A percentile compares a stretch with the other conserved stretches of the same genome.
phyloP scores from a whole-genome alignment of 2,797 vertebrate genomes.

The Micrastur ruficollis region DNA sequence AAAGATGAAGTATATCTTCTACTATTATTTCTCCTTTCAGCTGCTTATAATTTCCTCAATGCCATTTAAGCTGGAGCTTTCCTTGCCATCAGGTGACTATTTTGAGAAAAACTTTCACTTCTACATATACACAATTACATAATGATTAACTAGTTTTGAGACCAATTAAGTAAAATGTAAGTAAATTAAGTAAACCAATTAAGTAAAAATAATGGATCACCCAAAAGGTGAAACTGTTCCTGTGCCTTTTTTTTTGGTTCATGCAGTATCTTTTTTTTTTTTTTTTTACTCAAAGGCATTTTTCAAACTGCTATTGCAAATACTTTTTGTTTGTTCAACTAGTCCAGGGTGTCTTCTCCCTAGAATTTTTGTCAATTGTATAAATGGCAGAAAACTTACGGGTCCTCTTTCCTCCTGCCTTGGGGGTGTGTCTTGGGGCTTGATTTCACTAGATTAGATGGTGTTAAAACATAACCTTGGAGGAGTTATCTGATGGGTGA shows the following conservation, averaged over 20 bases:
- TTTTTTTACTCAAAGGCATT: neutral
- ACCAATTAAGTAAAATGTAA: slow-evolving; percentile 13
- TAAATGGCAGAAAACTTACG: neutral
- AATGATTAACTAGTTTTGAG: slow-evolving; percentile 23
- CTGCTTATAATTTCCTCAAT: slow-evolving; percentile 3
- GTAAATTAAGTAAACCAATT: neutral
- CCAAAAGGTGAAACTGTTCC: neutral
- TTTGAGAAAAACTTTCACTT: slow-evolving; percentile 11
- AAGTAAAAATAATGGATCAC: neutral
- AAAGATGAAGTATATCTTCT: slow-evolving; percentile 15
- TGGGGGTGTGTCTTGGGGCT: neutral
- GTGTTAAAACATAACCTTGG: neutral
- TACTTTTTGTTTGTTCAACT: neutral
- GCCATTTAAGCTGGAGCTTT: neutral
- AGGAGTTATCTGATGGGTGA: neutral
- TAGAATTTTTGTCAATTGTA: neutral
- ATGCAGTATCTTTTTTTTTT: neutral
- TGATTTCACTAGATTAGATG: neutral
- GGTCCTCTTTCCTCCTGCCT: neutral
- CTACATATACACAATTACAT: neutral
- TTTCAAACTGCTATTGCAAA: slow-evolving; percentile 2
- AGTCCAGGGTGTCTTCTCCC: neutral
- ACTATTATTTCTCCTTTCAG: slow-evolving; percentile 16
- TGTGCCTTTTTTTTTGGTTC: neutral
- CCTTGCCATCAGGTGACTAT: neutral